Evolutionary conservation across 2,888 invertebrate species (phyloP).

Genomic region (Apantesis nais): DNA sequence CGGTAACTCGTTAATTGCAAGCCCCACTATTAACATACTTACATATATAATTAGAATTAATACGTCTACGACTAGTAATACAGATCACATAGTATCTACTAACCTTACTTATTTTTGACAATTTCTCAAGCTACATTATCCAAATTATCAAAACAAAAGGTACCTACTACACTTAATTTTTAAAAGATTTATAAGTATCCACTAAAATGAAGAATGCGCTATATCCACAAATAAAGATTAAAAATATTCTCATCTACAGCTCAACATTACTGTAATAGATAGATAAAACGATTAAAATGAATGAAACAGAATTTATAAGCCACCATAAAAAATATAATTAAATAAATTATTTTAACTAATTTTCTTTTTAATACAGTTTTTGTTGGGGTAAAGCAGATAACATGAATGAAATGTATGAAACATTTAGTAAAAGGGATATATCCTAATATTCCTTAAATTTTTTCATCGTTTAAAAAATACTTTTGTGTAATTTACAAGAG

Average conservation of each 20-base stretch:
- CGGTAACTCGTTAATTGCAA: not conserved
- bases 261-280: not conserved
- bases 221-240: too few relatives aligned
- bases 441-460: not conserved
- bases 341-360: too few relatives aligned
- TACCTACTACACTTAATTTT: too few relatives aligned
- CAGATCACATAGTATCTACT: not conserved
- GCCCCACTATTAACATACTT: not conserved
- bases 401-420: not conserved
- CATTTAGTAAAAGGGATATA: not conserved
- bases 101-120: not conserved
- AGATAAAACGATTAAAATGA: not conserved
- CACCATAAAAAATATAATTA: too few relatives aligned
- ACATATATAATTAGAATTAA: not conserved
- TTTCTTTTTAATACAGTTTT: too few relatives aligned
- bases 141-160: too few relatives aligned
- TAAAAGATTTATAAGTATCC: too few relatives aligned
- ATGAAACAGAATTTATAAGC: not conserved
- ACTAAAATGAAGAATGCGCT: too few relatives aligned
- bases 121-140: not conserved
- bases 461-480: constrained; percentile 12
- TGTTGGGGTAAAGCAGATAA: too few relatives aligned
- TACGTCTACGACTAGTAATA: not conserved
- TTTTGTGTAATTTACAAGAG: constrained; percentile 47
- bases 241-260: not conserved